Conservation (phyloP, 2,797 vertebrate genomes). For the Adelosebastes latens region DNA sequence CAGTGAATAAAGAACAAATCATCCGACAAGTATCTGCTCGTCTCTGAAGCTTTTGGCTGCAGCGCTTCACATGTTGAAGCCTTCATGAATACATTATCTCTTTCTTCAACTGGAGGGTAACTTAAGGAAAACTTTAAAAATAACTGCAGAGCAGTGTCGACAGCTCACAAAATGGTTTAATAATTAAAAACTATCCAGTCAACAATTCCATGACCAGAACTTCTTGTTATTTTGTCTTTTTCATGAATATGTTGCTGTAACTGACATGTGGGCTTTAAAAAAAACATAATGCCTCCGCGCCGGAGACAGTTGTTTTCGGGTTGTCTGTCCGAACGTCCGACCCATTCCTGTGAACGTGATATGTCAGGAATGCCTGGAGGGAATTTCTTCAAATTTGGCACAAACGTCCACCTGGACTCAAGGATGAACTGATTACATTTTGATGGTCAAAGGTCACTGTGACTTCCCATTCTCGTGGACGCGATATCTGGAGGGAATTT, state of each 20-base stretch:
- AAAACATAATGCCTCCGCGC: not conserved
- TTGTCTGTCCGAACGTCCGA: no score
- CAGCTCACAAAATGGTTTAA: slow-evolving; percentile 54
- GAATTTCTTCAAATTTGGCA: no score
- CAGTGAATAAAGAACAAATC: not conserved
- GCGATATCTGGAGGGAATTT: no score
- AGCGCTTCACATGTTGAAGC: not conserved
- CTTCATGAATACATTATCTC: slow-evolving; percentile 13
- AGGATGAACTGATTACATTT: no score
- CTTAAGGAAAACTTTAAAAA: slow-evolving; percentile 50
- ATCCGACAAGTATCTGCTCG: not conserved
- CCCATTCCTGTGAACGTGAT: no score
- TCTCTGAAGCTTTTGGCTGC: not conserved
- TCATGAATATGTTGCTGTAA: not conserved
- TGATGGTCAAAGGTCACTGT: no score
- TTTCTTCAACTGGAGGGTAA: slow-evolving; percentile 18
- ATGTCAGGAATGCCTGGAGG: no score
- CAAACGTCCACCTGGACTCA: no score
- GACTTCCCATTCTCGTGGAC: no score
- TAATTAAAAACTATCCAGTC: slow-evolving; percentile 52
- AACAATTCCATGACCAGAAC: slow-evolving; percentile 41
- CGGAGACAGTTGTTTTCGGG: no score
- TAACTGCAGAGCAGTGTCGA: slow-evolving; percentile 42
- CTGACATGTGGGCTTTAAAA: not conserved
- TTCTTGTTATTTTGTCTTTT: not conserved